Evolutionary conservation across 2,888 invertebrate genomes (phyloP), one percentile per base, ranked within the genome.

Genomic region (Eristalinus sepulchralis): DNA sequence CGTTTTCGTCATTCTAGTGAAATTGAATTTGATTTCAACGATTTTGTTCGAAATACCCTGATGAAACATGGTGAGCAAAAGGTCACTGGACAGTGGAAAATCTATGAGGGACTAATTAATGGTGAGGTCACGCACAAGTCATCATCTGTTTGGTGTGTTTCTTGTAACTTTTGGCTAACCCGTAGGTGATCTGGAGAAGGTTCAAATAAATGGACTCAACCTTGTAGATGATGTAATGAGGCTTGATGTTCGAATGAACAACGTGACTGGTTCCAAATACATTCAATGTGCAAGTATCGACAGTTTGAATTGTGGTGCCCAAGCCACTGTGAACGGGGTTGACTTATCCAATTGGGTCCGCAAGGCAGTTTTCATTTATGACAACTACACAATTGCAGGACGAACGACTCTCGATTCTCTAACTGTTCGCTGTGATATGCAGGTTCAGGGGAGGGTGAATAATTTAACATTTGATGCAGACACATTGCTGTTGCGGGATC

Each of bases 141-240:
- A n/a, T n/a, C 27, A 27, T 5, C 5, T 60, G 1, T 13, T 11
- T 22, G 27, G 1, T 36, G 64, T 1, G 9, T 13, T n/a, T 47
- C 10, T 13, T 8, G 6, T 20, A 55, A 33, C 17, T 36, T 0
- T 3, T 57, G 10, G 1, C 6, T 9, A 57, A 24, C 13, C n/a
- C 22, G 1, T 47, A 92, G 94, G 92, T 33, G 88, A 92, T 88
- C 85, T 93, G 0, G 84, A 89, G 10, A 88, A 90, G 47, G 91
- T 92, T 0, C 89, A 89, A 5, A 91, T 95, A 20, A 95, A 95
- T 89, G 90, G 92, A 82, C 89, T 94, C 60, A 92, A 94, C 90
- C 90, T 95, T 31, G 89, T 91, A 13, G 91, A 91, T 9, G 95
- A 95, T 88, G 91, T 95, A 20, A 91, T 94, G 87, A 92, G 93